Evolutionary conservation across 1,140 invertebrate genomes (phyloP), one percentile per base, ranked within the genome.

Genomic region (Chrysomallon squamiferum): DNA sequence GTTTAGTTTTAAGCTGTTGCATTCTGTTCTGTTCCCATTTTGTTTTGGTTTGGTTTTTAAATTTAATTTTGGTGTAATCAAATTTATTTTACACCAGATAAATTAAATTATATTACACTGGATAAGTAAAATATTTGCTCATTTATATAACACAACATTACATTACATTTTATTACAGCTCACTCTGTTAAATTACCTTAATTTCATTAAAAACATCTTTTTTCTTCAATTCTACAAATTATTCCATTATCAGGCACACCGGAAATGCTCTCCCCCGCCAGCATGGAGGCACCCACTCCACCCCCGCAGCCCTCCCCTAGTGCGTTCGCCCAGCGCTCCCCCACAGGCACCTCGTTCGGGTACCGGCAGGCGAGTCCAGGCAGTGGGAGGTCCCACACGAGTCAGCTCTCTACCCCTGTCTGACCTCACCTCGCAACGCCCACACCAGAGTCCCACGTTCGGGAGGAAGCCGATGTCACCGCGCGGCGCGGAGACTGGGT

Each of bases 231-330:
- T n/a, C n/a, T n/a, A n/a, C n/a, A n/a, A n/a, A n/a, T n/a, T 60
- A 27, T 52, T 63, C 45, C 18, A 52, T 18, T 64, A 69, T 1
- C 62, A 82, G 80, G 77, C 25, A 82, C 78, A 18, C 80, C 80
- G 45, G 80, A 82, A 62, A 81, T 82, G 80, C 59, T 82, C 49
- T 82, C 80, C 7, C 80, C 80, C 15, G 69, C 77, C 0, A 75
- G 74, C 60, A 74, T 65, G 54, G 69, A 65, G 27, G 76, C 79
- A 4, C 78, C 80, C 3, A 80, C 80, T 4, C 80, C 80, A 18
- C 80, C 80, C 15, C 80, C 80, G 20, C 78, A 81, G 59, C 80
- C 80, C 9, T 82, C 80, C 11, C 80, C 80, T 27, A 75, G 80
- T 41, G 80, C 80, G 4, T 80, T 79, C 59, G 47, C 65, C 18